Base-by-base conservation (phyloP, 1,140 invertebrate genomes). In the Ips typographus region DNA sequence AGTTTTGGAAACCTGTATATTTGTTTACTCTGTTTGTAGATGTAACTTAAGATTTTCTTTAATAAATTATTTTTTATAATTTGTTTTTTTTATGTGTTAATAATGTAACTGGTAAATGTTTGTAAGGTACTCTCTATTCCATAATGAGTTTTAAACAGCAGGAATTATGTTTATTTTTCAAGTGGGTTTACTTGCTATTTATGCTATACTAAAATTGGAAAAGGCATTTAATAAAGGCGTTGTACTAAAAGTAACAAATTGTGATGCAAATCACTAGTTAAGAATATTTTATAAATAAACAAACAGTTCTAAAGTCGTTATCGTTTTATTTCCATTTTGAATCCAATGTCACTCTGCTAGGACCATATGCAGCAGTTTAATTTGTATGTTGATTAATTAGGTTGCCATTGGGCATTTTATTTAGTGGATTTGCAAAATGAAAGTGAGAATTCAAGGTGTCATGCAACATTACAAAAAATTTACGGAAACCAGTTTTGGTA, bases 281-380 rank as follows among this genome's bases (percentile, higher is more conserved):
- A 63, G 37, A 63, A 43, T 42, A 36, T 66, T 66, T 66, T 66
- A 8, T 43, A 66, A 66, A 66, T 58, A 58, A 66, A 66, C 43
- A 55, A 22, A 22, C 22, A 22, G 22, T 22, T 22, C 22, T 22
- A 22, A 22, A 22, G 22, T 22, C 44, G 56, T 66, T 66, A 3
- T 68, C 39, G 49, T 71, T 66, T 71, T 71, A 68, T 71, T 71
- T 68, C 65, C 70, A 56, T 71, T 71, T 71, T 56, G 49, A 68
- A 68, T 36, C 49, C 70, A 71, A 71, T 71, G 60, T 64, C 70
- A 59, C 59, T 52, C 22, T 49, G 36, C 37, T 37, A 38, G 22
- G 44, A 49, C 69, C 64, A 66, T 71, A 71, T 71, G 64, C 59
- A 55, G 68, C 41, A 65, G 44, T 65, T 70, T 64, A 36, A 66